Evolutionary conservation across 1,140 invertebrate species (phyloP), one percentile per base, ranked within the genome.

Genomic region (Brachionus paranguensis): DNA sequence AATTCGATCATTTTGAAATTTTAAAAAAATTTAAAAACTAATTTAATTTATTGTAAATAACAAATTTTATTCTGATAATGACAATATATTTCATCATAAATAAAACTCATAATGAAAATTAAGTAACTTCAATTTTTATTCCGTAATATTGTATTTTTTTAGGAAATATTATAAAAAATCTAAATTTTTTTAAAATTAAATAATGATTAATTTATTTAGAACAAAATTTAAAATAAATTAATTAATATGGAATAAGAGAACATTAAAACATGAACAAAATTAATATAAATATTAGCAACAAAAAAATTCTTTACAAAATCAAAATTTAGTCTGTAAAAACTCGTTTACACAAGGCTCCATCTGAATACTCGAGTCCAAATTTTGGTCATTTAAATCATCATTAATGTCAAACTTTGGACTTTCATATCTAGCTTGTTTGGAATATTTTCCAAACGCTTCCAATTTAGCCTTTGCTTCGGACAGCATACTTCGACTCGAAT

Each of bases 381-480:
- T 20, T 17, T 72, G 29, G 6, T 41, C 37, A 43, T 43, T 72
- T 17, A 41, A 2, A 41, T 43, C 37, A n/a, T 43, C 41, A 72
- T 72, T 43, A 4, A 20, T 43, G 4, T 43, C 37, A 20, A 43
- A 17, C 17, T 72, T 43, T 8, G 33, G 17, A 72, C 29, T 43
- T 17, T 72, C 37, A 7, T 14, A 27, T 64, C 64, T 60, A 14
- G 12, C 6, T 64, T 64, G 50, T 64, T 47, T 81, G 10, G 78
- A 81, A 64, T 64, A 47, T 68, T 81, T 81, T 5, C 78, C 64
- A 68, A 81, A 81, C 0, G 78, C 78, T 81, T 81, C 53, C 12
- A 81, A 45, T 81, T 81, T 81, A 27, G 78, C 78, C 37, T 68
- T 60, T 14, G 78, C 78, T 14, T 81, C 78, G 8, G 78, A 81